phyloP scores from a whole-genome alignment of 2,888 invertebrate species.

The Harpagoxenus sublaevis region DNA sequence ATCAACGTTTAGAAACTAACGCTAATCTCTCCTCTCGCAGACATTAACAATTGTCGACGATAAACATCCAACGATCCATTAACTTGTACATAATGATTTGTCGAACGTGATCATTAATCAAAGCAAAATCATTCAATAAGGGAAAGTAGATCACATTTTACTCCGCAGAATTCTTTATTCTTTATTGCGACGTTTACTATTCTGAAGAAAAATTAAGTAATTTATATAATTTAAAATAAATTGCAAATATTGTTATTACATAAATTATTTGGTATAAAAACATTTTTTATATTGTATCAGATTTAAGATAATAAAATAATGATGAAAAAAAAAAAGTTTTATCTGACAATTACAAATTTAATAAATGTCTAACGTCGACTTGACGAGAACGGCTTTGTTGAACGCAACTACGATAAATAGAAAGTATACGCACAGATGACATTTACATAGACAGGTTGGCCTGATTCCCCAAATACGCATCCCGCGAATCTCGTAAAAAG shows the following conservation, averaged over 20 bases:
- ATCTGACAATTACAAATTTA: neutral
- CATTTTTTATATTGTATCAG: neutral
- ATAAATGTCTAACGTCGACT: neutral
- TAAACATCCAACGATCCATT: neutral
- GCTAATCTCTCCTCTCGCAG: neutral
- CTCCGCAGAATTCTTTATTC: neutral
- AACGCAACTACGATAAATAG: slow-evolving; percentile 65
- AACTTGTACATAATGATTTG: neutral
- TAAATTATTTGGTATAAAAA: neutral
- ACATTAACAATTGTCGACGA: neutral
- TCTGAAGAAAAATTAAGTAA: neutral
- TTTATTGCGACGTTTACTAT: neutral
- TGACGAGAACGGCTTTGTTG: neutral
- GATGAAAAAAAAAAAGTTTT: neutral
- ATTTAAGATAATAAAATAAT: neutral
- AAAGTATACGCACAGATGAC: slow-evolving; percentile 76
- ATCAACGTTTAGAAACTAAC: slow-evolving; percentile 27
- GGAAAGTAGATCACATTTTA: slow-evolving; percentile 1
- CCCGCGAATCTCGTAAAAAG: slow-evolving; percentile 52
- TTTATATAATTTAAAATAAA: neutral
- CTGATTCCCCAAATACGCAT: slow-evolving; percentile 75
- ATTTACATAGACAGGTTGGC: slow-evolving; percentile 74
- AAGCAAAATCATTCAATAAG: neutral
- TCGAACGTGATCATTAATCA: neutral
- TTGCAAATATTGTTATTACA: neutral